Evolutionary conservation across 2,113 vertebrate genomes (phyloP), one percentile per base, ranked within the genome.

Genomic region (Camelus bactrianus): DNA sequence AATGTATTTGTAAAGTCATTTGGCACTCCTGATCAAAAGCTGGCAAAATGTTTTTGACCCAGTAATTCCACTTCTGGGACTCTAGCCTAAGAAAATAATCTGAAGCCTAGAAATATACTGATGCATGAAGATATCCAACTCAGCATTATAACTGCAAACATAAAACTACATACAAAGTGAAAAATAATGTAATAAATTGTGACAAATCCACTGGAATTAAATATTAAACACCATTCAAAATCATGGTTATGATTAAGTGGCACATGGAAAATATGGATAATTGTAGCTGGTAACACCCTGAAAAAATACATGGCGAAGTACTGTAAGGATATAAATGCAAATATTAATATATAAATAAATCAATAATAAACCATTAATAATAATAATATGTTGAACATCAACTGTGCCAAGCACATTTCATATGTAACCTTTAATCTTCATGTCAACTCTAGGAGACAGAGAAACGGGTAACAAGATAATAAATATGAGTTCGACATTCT

Each of bases 61-160:
- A 83, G 54, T 89, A 95, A 90, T 94, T 89, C 79, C 30, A 87
- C 38, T 95, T 94, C 95, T 92, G 91, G 76, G 92, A 93, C 81
- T 62, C 54, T 75, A 81, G 85, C 93, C 95, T 96, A 96, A 90
- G 72, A 94, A 92, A 94, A 83, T 92, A 96, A 96, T 88, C 64
- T 92, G 15, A 92, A 93, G 56, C 38, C 70, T 92, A 35, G 38
- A 90, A 97, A 93, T 89, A 90, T 52, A 88, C 3, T 82, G 70
- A 79, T 58, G 20, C 26, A 58, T 76, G 76, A 94, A 91, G 70
- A 88, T 80, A 30, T 94, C 65, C 30, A 95, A 84, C 60, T 97
- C 80, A 81, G 60, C n/a, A 87, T 9, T 87, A 56, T 56, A 95
- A 91, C 0, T 84, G 32, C 70, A 79, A 95, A 81, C 8, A 42